Conservation (phyloP, 2,797 vertebrate species). For the Mionectes olivaceus region DNA sequence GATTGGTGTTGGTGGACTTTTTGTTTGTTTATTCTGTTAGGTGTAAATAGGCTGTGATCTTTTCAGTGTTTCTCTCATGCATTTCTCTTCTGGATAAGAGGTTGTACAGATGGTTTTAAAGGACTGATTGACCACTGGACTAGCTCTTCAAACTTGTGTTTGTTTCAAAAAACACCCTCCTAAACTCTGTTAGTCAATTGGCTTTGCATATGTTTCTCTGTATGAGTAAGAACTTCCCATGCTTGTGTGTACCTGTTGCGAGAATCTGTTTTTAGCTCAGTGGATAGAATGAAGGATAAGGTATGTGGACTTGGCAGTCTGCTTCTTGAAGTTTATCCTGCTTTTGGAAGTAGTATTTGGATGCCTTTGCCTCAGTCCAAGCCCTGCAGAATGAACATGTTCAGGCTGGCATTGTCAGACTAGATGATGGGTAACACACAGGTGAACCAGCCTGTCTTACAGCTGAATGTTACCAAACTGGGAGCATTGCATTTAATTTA, state of each 20-base stretch:
- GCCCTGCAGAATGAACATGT: conserved; percentile 18
- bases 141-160: background rate
- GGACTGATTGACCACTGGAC: background rate
- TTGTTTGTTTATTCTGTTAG: background rate
- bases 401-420: conserved; percentile 47
- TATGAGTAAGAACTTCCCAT: conserved; percentile 55
- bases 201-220: conserved; percentile 19
- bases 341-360: conserved; percentile 62
- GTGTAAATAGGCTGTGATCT: background rate
- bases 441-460: conserved; percentile 66
- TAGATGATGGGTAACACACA: conserved; percentile 41
- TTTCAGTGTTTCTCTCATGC: background rate
- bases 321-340: conserved; percentile 40
- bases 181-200: background rate
- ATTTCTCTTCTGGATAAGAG: background rate
- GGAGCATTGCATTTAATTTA: conserved; percentile 38
- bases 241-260: conserved; percentile 64
- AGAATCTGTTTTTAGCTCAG: conserved; percentile 61
- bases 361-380: conserved; percentile 57
- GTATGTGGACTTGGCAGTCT: conserved; percentile 59
- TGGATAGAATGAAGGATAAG: conserved; percentile 44
- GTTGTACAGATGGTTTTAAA: background rate
- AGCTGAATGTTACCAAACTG: conserved; percentile 51
- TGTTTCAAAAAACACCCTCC: background rate
- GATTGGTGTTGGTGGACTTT: background rate